Conservation (phyloP, 1,140 invertebrate species). For the Macrobrachium nipponense region DNA sequence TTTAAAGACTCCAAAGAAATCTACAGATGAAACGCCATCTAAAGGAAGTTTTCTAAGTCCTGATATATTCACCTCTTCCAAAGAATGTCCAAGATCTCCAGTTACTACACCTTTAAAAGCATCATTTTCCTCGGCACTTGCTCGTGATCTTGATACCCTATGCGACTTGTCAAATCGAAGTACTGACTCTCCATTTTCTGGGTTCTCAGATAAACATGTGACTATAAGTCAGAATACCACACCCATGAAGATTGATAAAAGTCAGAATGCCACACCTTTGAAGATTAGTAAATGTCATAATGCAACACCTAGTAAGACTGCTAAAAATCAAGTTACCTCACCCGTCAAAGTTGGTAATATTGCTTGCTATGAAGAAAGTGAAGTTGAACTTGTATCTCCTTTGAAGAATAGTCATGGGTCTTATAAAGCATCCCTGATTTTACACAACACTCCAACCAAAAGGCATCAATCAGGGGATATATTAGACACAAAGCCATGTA, state of each 20-base stretch:
- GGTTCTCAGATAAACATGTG: too few relatives aligned
- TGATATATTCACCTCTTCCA: neutral
- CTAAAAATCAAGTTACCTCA: neutral
- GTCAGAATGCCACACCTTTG: too few relatives aligned
- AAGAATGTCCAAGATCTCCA: neutral
- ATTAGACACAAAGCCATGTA: neutral
- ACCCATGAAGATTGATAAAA: too few relatives aligned
- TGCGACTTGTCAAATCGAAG: too few relatives aligned
- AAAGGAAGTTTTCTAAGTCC: slow-evolving; percentile 25
- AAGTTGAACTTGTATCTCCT: slow-evolving; percentile 48
- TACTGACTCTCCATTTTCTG: too few relatives aligned
- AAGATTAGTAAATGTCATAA: too few relatives aligned
- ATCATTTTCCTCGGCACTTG: too few relatives aligned
- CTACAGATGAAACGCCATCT: slow-evolving; percentile 38
- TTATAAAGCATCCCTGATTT: neutral
- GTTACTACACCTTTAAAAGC: neutral
- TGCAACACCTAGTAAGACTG: neutral
- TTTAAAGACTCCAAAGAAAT: slow-evolving; percentile 24
- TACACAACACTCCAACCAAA: neutral
- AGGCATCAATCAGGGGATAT: neutral
- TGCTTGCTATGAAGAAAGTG: slow-evolving; percentile 35
- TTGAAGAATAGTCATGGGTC: neutral
- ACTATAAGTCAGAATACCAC: too few relatives aligned
- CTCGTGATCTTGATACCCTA: too few relatives aligned
- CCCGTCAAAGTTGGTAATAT: slow-evolving; percentile 21